Conservation (phyloP, 2,113 vertebrate genomes). For the Entelurus aequoreus region DNA sequence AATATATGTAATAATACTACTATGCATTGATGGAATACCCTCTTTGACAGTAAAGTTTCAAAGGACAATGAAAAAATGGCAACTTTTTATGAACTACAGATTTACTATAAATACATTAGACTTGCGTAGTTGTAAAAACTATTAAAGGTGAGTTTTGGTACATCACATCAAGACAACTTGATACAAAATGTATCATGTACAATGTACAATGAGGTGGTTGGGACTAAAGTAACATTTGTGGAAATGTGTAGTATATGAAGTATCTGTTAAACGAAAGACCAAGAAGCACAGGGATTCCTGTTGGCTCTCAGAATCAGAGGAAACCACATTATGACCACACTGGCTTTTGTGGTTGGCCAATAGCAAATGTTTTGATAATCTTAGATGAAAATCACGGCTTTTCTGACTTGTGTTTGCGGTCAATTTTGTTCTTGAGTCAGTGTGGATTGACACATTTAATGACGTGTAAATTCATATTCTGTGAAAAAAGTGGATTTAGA, state of each 20-base stretch:
- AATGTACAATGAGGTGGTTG: background rate
- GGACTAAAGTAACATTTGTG: background rate
- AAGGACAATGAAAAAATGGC: too few species aligned
- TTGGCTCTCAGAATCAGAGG: constrained; percentile 4
- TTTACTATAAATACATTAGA: too few species aligned
- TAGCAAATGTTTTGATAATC: background rate
- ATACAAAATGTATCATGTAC: too few species aligned
- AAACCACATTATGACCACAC: constrained; percentile 21
- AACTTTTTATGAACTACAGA: too few species aligned
- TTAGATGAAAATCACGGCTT: background rate
- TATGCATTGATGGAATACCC: too few species aligned
- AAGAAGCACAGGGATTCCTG: background rate
- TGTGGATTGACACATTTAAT: background rate
- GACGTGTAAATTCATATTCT: background rate
- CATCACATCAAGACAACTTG: too few species aligned
- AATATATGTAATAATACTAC: too few species aligned
- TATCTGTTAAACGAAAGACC: background rate
- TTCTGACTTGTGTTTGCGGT: background rate
- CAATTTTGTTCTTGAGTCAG: background rate
- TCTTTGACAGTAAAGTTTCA: too few species aligned
- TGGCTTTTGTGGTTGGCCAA: constrained; percentile 21
- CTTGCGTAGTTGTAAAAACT: too few species aligned
- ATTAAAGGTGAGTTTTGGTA: too few species aligned
- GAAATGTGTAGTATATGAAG: background rate
- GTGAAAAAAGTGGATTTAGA: background rate